These are phyloP conservation scores for Diphyllodes magnificus DNA, from an alignment of 2,113 vertebrate genomes.

Conservation along the genomic window DNA sequence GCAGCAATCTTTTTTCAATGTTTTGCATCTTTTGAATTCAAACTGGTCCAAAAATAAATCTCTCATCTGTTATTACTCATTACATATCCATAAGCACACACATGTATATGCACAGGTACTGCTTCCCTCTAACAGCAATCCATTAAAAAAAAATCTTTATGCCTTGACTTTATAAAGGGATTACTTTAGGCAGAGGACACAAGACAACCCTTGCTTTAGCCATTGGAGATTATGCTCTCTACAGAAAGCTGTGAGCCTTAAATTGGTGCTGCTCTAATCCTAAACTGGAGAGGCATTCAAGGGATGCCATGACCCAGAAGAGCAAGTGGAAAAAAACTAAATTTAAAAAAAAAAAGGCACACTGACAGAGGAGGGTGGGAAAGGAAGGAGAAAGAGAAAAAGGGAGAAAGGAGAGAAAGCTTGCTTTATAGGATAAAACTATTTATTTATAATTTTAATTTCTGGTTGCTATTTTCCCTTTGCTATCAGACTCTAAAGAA, in stretches of 20 bases:
- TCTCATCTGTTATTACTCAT: neutral
- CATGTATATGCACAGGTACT: neutral
- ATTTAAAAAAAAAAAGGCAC: neutral
- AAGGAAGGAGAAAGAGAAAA: neutral
- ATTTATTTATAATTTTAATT: slow-evolving; percentile 26
- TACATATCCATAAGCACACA: neutral
- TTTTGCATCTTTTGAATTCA: slow-evolving; percentile 16
- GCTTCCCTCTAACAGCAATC: neutral
- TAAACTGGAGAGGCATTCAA: slow-evolving; percentile 67
- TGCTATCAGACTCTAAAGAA: slow-evolving; percentile 74
- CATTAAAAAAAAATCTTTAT: slow-evolving; percentile 7
- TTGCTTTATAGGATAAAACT: neutral
- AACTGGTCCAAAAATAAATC: slow-evolving; percentile 1
- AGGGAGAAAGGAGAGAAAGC: neutral
- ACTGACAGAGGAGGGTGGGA: neutral
- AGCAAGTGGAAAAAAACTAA: neutral
- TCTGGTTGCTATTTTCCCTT: slow-evolving; percentile 4
- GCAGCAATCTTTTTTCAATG: neutral
- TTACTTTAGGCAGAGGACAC: slow-evolving; percentile 53
- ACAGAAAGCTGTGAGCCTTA: slow-evolving; percentile 55
- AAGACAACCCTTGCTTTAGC: neutral
- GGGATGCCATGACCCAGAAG: slow-evolving; percentile 51
- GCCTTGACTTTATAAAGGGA: slow-evolving; percentile 53
- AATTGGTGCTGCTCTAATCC: slow-evolving; percentile 68
- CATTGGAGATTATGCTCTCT: slow-evolving; percentile 48